Conservation (phyloP, 2,797 vertebrate genomes). For the Danionella dracula region DNA sequence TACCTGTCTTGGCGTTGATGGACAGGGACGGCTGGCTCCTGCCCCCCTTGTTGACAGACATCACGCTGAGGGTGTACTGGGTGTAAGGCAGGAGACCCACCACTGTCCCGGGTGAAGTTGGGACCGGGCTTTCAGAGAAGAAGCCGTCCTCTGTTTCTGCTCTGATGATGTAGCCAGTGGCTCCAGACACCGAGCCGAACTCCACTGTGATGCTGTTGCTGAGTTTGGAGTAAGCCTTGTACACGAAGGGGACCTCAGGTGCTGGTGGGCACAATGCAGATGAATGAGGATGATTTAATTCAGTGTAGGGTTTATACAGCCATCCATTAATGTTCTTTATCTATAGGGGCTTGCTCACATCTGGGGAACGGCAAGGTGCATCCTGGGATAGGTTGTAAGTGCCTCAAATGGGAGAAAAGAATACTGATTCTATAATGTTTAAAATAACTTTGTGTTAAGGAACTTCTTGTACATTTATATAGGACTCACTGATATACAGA, state of each 20-base stretch:
- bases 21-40: slow-evolving; percentile 79
- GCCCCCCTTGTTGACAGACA: slow-evolving; percentile 76
- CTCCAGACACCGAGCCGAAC: slow-evolving; percentile 75
- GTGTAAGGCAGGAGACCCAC: slow-evolving; percentile 74
- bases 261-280: slow-evolving; percentile 64
- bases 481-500: too few relatives aligned
- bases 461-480: too few relatives aligned
- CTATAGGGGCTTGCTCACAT: too few relatives aligned
- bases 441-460: too few relatives aligned
- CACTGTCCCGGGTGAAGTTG: slow-evolving; percentile 75
- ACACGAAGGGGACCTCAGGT: slow-evolving; percentile 76
- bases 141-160: slow-evolving; percentile 59
- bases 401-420: too few relatives aligned
- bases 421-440: too few relatives aligned
- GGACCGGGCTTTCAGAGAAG: slow-evolving; percentile 71
- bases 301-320: too few relatives aligned
- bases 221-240: slow-evolving; percentile 81
- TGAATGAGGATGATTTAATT: too few relatives aligned
- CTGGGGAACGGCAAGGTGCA: too few relatives aligned
- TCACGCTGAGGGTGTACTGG: slow-evolving; percentile 76
- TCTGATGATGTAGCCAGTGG: slow-evolving; percentile 78
- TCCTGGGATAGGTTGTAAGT: too few relatives aligned
- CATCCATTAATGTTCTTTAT: too few relatives aligned
- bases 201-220: slow-evolving; percentile 88
- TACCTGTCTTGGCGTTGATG: slow-evolving; percentile 79